Base-by-base conservation (phyloP, 2,888 invertebrate species). In the Drepanosiphum platanoidis region DNA sequence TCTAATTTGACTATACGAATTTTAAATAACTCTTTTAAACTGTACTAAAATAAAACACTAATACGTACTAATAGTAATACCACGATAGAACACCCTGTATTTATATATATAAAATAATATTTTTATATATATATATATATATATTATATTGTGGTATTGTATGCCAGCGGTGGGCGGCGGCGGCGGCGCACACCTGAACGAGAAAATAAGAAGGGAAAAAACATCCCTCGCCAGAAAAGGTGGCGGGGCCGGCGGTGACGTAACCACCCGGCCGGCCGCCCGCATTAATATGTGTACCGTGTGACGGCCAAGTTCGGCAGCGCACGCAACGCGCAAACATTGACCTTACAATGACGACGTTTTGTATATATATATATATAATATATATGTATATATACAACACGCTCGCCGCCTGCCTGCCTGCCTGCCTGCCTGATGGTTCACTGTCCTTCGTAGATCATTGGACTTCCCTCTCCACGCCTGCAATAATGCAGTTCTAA, bases 241-340 rank as follows among this genome's bases (percentile, higher is more conserved):
- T 58, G 80, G 70, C 70, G 80, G 52, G 71, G 71, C 52, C 18
- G 52, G 52, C 52, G 52, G 71, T 81, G 70, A 81, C 81, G 81
- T 36, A 81, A 81, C 58, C 70, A 81, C 36, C 80, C 46, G 79
- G 68, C 46, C 36, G 71, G 34, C 68, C 82, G 82, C 72, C 52
- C 52, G 52, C 52, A 52, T 52, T 52, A 22, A 18, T 52, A 52
- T 3, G 52, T 52, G 22, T 22, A 39, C 70, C 71, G 39, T 18
- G 61, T 34, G 64, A 22, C 39, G 64, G 77, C 77, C 72, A 72
- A 72, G 72, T 72, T 72, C 30, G 79, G 42, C 80, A 70, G 80
- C 83, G 74, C 83, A 83, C 83, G 83, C 83, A 83, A 64, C 72
- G 64, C 83, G 83, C 74, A 83, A 83, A 83, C 83, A 66, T 83